Conservation (phyloP, 2,113 vertebrate genomes). For the Microtus montanus region DNA sequence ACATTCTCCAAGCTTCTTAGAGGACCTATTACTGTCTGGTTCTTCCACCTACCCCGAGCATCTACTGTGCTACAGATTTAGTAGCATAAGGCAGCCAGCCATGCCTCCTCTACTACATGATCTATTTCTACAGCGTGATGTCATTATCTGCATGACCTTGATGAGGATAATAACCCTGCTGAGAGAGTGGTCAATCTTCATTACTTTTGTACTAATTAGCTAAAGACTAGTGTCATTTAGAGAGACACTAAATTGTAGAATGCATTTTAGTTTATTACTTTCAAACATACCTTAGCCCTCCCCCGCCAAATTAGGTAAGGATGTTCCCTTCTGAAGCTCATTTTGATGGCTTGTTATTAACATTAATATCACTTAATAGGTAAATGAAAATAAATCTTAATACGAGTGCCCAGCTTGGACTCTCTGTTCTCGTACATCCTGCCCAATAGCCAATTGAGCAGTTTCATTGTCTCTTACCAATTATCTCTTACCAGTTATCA, state of each 20-base stretch:
- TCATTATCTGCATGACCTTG: constrained; percentile 21
- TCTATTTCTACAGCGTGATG: background rate
- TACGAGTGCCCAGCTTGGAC: background rate
- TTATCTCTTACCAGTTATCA: background rate
- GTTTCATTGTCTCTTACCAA: background rate
- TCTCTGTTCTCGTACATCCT: background rate
- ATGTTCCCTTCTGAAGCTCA: constrained; percentile 23
- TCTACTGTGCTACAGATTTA: background rate
- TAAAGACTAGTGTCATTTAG: constrained; percentile 37
- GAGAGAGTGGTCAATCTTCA: constrained; percentile 38
- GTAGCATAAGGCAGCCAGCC: background rate
- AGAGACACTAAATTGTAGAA: constrained; percentile 46
- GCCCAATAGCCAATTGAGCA: background rate
- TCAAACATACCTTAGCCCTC: constrained; percentile 42
- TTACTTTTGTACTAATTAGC: constrained; percentile 57
- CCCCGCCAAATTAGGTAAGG: background rate
- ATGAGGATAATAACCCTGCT: constrained; percentile 36
- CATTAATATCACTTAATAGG: constrained; percentile 35
- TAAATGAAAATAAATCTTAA: constrained; percentile 52
- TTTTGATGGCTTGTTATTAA: constrained; percentile 56
- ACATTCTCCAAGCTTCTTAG: background rate
- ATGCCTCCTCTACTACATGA: background rate
- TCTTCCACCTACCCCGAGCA: background rate
- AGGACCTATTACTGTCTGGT: background rate
- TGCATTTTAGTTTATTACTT: constrained; percentile 58